phyloP scores from a whole-genome alignment of 1,140 invertebrate genomes.

The Melanaphis sacchari region DNA sequence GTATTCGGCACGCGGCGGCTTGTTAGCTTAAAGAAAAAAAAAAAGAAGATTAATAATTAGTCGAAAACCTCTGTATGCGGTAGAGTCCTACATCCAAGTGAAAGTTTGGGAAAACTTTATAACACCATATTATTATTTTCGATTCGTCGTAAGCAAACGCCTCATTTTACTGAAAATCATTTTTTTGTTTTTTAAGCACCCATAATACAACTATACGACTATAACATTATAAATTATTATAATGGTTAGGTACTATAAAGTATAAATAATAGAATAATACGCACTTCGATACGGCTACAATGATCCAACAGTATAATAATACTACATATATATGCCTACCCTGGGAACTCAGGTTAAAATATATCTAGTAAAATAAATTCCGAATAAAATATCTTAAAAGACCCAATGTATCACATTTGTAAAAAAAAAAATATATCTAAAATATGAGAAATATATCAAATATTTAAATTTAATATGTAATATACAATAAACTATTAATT shows the following conservation, averaged over 20 bases:
- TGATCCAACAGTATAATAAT: not conserved
- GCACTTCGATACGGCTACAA: not conserved
- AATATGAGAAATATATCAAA: not conserved
- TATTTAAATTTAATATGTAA: not conserved
- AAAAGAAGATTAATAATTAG: not conserved
- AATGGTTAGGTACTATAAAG: not conserved
- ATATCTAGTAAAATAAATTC: not conserved
- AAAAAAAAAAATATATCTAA: not conserved
- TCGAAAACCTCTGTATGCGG: not conserved
- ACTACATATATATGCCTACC: not conserved
- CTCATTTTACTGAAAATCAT: not conserved
- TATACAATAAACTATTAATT: not conserved
- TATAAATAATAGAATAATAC: not conserved
- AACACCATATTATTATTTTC: not conserved
- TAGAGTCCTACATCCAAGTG: conserved; percentile 34
- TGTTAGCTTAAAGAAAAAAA: not conserved
- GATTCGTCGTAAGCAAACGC: not conserved
- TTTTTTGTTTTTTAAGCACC: not conserved
- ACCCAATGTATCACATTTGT: too few species aligned
- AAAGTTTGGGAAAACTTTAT: conserved; percentile 50
- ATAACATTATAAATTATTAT: not conserved
- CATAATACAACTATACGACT: too few species aligned
- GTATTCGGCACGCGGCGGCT: not conserved
- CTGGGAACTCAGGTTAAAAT: not conserved
- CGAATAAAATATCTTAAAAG: not conserved